These are phyloP conservation scores for Triops cancriformis DNA, from an alignment of 1,140 invertebrate genomes.

Conservation along the genomic window DNA sequence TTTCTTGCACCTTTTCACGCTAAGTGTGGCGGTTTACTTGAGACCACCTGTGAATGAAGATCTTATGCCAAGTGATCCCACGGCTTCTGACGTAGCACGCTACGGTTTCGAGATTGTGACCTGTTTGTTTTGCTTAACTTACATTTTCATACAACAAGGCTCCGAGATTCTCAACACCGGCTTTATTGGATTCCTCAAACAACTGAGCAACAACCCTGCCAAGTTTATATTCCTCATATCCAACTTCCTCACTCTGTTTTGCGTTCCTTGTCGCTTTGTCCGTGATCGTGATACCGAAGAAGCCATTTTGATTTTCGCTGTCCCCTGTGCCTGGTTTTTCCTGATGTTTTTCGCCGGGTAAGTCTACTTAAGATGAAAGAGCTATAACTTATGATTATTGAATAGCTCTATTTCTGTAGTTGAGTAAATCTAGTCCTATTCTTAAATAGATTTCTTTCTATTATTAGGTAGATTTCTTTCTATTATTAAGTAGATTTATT, in stretches of 20 bases:
- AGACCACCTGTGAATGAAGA: constrained; percentile 53
- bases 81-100: constrained; percentile 46
- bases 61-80: constrained; percentile 44
- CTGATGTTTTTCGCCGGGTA: constrained; percentile 98
- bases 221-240: constrained; percentile 89
- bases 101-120: constrained; percentile 75
- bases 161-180: constrained; percentile 92
- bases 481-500: too few relatives aligned
- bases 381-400: too few relatives aligned
- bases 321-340: constrained; percentile 93
- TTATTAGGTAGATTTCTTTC: too few relatives aligned
- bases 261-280: constrained; percentile 77
- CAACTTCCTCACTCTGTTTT: constrained; percentile 82
- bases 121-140: constrained; percentile 71
- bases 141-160: constrained; percentile 83
- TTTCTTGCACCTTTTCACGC: constrained; percentile 68
- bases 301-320: constrained; percentile 78
- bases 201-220: constrained; percentile 83
- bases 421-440: too few relatives aligned
- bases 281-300: constrained; percentile 73
- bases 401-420: too few relatives aligned
- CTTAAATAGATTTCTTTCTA: too few relatives aligned
- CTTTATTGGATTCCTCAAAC: constrained; percentile 76
- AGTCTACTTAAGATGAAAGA: too few relatives aligned
- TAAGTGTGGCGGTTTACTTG: constrained; percentile 83